phyloP scores from a whole-genome alignment of 2,113 vertebrate species.

The Diphyllodes magnificus region DNA sequence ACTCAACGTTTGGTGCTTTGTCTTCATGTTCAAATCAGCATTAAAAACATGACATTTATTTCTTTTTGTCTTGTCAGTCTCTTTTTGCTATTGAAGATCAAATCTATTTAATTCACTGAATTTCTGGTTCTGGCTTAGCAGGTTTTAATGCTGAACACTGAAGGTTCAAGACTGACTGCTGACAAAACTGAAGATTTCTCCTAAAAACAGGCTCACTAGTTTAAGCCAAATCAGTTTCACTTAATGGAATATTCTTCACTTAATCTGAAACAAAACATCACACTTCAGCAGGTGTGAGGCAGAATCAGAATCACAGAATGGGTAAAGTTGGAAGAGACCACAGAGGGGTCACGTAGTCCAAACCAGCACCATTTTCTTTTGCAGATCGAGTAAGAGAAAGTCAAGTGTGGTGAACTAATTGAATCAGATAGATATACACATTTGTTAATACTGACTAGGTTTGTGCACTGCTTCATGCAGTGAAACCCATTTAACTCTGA shows the following conservation, averaged over 20 bases:
- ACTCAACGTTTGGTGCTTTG: not conserved
- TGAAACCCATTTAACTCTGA: not conserved
- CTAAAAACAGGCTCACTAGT: not conserved
- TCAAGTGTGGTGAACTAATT: not conserved
- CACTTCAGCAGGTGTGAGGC: not conserved
- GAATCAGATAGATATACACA: not conserved
- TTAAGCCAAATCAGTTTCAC: not conserved
- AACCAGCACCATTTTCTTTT: not conserved
- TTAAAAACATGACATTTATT: slow-evolving; percentile 31
- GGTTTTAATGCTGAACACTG: not conserved
- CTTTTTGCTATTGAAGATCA: not conserved
- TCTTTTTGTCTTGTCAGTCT: not conserved
- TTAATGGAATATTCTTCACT: not conserved
- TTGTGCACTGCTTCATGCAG: not conserved
- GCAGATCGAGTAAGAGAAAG: not conserved
- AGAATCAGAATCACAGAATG: not conserved
- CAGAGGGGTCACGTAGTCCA: not conserved
- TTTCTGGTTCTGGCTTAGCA: not conserved
- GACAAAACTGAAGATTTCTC: not conserved
- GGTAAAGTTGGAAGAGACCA: not conserved
- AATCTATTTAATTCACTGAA: not conserved
- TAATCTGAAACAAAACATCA: not conserved
- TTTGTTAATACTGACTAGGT: not conserved
- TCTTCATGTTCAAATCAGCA: not conserved
- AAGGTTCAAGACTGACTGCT: not conserved